Base-by-base conservation (phyloP, 1,140 invertebrate species). In the Potamilus streckersoni region DNA sequence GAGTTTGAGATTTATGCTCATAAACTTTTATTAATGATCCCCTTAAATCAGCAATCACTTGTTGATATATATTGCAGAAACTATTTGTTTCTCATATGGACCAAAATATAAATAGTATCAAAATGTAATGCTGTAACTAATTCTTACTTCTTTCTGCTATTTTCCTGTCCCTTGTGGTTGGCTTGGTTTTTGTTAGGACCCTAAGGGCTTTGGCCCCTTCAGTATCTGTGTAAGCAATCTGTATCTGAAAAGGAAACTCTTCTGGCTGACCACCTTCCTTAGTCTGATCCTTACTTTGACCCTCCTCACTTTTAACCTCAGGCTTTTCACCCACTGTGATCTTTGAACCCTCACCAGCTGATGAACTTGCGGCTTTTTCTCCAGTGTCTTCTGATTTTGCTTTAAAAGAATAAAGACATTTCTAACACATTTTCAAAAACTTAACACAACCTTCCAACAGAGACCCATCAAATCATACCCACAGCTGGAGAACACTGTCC, bases 191-290 rank as follows among this genome's bases (percentile, higher is more conserved):
- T 12, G 86, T 87, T 65, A 86, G 65, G 3, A 88, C 84, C 57
- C 85, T 78, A 61, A 88, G 66, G 2, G 85, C 85, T 69, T 84
- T 83, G 3, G 79, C 82, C 1, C 87, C 87, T 56, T 85, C 85
- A 64, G 80, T 74, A 68, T 85, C 85, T 57, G 80, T 84, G 73
- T 88, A 88, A 19, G 73, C 60, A 59, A 88, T 82, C 68, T 86
- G 84, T 20, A 88, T 58, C 71, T 88, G 87, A 78, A 88, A 88
- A 27, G 86, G 75, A 60, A 76, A 67, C 19, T 62, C 58, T 19
- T 57, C 69, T 17, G 60, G 20, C 5, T 19, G 19, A n/a, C 12
- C 60, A 62, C 60, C 60, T 23, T n/a, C 60, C 19, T 23, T 62
- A 6, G 19, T 62, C 5, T 62, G 19, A 62, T 62, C 60, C 60